phyloP scores from a whole-genome alignment of 1,140 invertebrate species.

The Heliconius himera region DNA sequence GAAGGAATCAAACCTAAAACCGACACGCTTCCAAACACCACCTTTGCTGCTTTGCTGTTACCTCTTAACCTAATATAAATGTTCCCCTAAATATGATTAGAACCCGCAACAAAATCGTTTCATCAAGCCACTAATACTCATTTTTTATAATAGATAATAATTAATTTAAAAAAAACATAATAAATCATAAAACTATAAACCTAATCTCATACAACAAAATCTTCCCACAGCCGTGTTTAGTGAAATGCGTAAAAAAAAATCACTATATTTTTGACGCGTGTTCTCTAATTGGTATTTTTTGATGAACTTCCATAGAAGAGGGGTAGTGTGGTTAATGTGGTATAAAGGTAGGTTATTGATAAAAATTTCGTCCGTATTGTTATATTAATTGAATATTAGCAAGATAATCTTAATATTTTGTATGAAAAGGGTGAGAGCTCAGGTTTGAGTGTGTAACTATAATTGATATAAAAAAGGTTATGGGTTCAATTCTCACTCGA shows the following conservation, averaged over 20 bases:
- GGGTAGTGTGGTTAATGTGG: background rate
- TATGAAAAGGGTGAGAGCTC: background rate
- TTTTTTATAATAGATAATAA: background rate
- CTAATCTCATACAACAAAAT: background rate
- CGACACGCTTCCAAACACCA: no score
- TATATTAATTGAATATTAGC: constrained; percentile 10
- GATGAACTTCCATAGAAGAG: background rate
- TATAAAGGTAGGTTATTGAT: background rate
- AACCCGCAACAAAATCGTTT: background rate
- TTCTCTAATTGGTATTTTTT: constrained; percentile 30
- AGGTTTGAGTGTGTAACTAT: no score
- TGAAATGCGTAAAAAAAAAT: constrained; percentile 2
- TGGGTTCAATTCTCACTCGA: no score
- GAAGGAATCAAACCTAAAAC: background rate
- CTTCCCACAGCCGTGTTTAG: background rate
- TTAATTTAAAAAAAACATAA: background rate
- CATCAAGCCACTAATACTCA: background rate
- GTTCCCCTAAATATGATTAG: no score
- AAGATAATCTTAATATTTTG: background rate
- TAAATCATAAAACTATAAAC: constrained; percentile 5
- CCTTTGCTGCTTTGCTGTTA: no score
- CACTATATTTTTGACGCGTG: constrained; percentile 51
- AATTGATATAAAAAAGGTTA: no score
- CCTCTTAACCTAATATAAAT: background rate
- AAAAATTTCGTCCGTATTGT: background rate